phyloP scores from a whole-genome alignment of 1,140 invertebrate species.

The Drosophila nebulosa region DNA sequence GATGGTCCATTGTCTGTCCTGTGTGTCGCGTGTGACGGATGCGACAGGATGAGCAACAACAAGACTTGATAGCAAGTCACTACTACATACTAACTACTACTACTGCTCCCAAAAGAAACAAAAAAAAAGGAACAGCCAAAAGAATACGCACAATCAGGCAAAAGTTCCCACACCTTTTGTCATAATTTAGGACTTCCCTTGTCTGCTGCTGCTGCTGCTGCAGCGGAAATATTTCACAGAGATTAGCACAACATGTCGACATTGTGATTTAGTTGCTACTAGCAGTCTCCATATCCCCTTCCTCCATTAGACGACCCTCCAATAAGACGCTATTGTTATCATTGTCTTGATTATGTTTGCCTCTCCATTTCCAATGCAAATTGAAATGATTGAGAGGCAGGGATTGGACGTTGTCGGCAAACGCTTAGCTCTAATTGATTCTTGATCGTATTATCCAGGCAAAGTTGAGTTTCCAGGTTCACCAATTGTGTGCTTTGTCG shows the following conservation, averaged over 20 bases:
- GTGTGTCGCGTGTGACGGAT: slow-evolving; percentile 64
- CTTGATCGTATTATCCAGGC: slow-evolving; percentile 63
- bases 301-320: neutral
- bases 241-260: slow-evolving; percentile 67
- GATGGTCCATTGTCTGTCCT: slow-evolving; percentile 54
- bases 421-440: slow-evolving; percentile 46
- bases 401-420: slow-evolving; percentile 48
- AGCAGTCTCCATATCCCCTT: neutral
- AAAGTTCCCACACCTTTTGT: slow-evolving; percentile 39
- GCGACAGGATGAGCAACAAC: slow-evolving; percentile 62
- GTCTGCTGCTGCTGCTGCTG: neutral
- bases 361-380: slow-evolving; percentile 64
- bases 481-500: slow-evolving; percentile 50
- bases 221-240: slow-evolving; percentile 72
- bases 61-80: slow-evolving; percentile 56
- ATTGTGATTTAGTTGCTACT: slow-evolving; percentile 56
- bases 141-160: slow-evolving; percentile 12
- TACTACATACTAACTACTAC: too few species aligned
- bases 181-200: slow-evolving; percentile 65
- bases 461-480: slow-evolving; percentile 54
- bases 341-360: slow-evolving; percentile 44
- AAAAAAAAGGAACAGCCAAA: neutral
- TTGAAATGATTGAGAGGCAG: slow-evolving; percentile 67
- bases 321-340: neutral
- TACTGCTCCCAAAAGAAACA: slow-evolving; percentile 33